A percentile compares a stretch with the other conserved stretches of the same genome.
These are phyloP conservation scores for Heliconius himera DNA, from an alignment of 1,140 invertebrate species.

Conservation along the genomic window DNA sequence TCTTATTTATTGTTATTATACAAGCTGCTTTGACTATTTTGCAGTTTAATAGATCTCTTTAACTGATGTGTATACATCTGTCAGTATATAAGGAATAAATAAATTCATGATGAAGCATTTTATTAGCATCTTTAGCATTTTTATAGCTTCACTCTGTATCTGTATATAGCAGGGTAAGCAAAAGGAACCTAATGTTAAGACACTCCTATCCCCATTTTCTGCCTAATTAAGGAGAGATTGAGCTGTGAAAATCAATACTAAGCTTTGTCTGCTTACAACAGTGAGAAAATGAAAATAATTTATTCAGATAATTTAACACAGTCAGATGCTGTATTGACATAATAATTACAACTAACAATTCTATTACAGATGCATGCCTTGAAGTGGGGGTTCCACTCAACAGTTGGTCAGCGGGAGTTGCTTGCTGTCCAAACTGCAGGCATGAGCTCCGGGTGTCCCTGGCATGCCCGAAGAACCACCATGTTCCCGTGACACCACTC, in stretches of 20 bases:
- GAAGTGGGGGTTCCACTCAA: conserved; percentile 67
- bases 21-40: neutral
- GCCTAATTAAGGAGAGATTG: too few relatives aligned
- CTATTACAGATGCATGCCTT: conserved; percentile 70
- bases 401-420: conserved; percentile 61
- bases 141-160: too few relatives aligned
- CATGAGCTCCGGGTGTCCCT: conserved; percentile 73
- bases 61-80: too few relatives aligned
- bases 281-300: too few relatives aligned
- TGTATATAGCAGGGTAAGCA: too few relatives aligned
- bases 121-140: too few relatives aligned
- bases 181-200: too few relatives aligned
- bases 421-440: conserved; percentile 85
- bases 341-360: conserved; percentile 3
- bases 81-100: too few relatives aligned
- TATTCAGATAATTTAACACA: neutral
- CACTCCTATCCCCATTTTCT: too few relatives aligned
- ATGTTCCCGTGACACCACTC: conserved; percentile 54
- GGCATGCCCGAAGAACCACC: conserved; percentile 50
- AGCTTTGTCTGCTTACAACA: too few relatives aligned
- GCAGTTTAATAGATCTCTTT: neutral
- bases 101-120: too few relatives aligned
- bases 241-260: too few relatives aligned
- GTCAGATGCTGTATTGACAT: neutral
- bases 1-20: neutral